Evolutionary conservation across 2,888 invertebrate species (phyloP), one percentile per base, ranked within the genome.

Genomic region (Volucella inflata): DNA sequence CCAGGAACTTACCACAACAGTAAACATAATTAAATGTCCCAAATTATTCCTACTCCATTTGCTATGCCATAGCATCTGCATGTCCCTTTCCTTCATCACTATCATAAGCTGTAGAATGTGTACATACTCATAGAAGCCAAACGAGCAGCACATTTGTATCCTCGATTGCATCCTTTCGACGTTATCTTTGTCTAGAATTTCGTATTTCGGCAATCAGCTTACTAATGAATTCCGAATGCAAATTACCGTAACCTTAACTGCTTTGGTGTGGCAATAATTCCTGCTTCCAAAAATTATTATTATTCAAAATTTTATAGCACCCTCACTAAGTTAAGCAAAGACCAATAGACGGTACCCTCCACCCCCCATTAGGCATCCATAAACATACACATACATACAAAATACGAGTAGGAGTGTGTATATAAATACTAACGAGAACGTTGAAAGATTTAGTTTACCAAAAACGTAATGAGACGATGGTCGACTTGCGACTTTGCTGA

Each of bases 211-310:
- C 77, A 68, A 70, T 77, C 53, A 46, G 55, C 30, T 42, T 48
- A 30, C 46, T 77, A 70, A 77, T 77, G 77, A 55, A 70, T 62
- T 77, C n/a, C 60, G 60, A 55, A 77, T 70, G 68, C 55, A 77
- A 77, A 77, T 77, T 70, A 64, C 55, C 76, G 68, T 60, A 68
- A 77, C 60, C 51, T 77, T 40, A 62, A 67, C 65, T 53, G 60
- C 60, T 68, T 30, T 62, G 60, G 68, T 46, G 55, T 60, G 77
- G 70, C 55, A 44, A 62, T 77, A 70, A 70, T 55, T 70, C 48
- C 57, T 59, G n/a, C 30, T 30, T 17, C 30, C 42, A 12, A 46
- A 60, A 70, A 67, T 53, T 51, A 60, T 53, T 68, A 60, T 68
- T 68, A 76, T 76, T 76, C 59, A 76, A 51, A 16, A 42, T 59